phyloP scores from a whole-genome alignment of 64 coral and sea anemone genomes.

The Astreopora myriophthalma region DNA sequence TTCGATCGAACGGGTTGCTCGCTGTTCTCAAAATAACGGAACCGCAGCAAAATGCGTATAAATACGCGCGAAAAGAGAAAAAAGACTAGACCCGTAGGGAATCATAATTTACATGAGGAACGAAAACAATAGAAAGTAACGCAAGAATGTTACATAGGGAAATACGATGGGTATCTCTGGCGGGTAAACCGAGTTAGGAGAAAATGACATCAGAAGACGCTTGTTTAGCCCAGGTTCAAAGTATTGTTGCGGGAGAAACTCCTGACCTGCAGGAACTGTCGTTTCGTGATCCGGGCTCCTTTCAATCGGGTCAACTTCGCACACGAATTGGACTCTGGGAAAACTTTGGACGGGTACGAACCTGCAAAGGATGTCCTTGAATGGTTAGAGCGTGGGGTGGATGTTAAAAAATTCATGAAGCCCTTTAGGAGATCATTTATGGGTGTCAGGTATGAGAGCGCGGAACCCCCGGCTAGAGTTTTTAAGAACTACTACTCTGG shows the following conservation, averaged over 20 bases:
- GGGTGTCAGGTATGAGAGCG: not conserved
- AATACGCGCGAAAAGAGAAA: too few species aligned
- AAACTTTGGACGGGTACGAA: not conserved
- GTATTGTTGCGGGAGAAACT: not conserved
- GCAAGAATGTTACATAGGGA: too few species aligned
- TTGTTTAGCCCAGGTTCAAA: not conserved
- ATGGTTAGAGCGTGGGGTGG: conserved; percentile 23
- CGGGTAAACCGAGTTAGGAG: not conserved
- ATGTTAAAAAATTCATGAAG: not conserved
- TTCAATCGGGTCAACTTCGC: not conserved
- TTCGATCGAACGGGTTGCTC: too few species aligned
- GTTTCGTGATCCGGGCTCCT: not conserved
- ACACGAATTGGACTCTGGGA: not conserved
- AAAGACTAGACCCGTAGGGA: too few species aligned
- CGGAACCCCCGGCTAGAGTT: not conserved
- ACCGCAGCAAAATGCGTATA: too few species aligned
- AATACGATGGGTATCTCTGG: not conserved
- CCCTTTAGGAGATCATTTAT: not conserved
- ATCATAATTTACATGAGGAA: too few species aligned
- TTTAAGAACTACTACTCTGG: conserved; percentile 17
- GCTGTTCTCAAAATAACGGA: too few species aligned
- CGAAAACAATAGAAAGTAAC: too few species aligned
- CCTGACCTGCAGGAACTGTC: not conserved
- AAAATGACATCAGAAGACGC: not conserved
- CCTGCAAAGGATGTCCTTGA: not conserved